Evolutionary conservation across 2,113 vertebrate genomes (phyloP).

Genomic region (Gallinago jamesoni): DNA sequence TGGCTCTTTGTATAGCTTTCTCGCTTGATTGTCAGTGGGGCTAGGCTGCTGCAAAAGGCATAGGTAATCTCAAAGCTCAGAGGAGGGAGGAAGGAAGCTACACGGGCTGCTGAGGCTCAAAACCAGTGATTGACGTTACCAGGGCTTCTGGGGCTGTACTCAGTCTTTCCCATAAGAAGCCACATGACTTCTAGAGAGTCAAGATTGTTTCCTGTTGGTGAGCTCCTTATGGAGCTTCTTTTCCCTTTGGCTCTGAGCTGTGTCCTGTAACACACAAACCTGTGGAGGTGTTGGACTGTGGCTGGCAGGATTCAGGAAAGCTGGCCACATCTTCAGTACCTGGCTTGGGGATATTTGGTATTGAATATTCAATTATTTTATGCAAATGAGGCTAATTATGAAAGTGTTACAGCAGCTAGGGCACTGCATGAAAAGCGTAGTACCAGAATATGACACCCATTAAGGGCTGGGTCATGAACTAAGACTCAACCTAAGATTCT

Average conservation of each 20-base stretch:
- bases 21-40: background rate
- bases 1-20: background rate
- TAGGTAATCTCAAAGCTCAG: background rate
- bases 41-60: background rate
- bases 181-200: background rate
- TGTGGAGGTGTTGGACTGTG: background rate
- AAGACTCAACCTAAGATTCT: background rate
- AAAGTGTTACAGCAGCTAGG: background rate
- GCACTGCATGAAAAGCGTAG: background rate
- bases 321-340: background rate
- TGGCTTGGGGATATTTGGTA: conserved; percentile 1
- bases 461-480: background rate
- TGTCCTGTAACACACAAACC: background rate
- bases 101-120: background rate
- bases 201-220: background rate
- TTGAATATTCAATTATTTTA: conserved; percentile 18
- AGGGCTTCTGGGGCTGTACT: background rate
- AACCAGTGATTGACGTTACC: background rate
- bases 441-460: background rate
- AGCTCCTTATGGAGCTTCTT: background rate
- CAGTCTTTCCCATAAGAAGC: background rate
- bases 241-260: background rate
- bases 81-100: background rate
- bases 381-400: background rate
- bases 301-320: background rate